Conservation (phyloP, 2,888 invertebrate species). For the Blera fallax region DNA sequence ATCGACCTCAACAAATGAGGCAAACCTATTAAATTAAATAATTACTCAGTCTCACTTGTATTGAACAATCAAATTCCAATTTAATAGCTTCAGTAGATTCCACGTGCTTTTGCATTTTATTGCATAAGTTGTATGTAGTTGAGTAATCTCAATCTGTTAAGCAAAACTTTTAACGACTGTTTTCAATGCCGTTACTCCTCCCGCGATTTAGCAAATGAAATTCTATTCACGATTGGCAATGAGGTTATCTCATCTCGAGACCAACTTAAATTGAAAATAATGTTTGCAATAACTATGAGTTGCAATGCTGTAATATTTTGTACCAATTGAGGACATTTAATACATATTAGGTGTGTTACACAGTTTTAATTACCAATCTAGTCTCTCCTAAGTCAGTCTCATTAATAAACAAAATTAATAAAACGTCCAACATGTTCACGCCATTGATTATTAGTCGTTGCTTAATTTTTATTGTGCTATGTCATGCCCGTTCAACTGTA, state of each 20-base stretch:
- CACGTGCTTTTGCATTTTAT: not conserved
- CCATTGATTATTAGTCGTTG: not conserved
- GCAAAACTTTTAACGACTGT: not conserved
- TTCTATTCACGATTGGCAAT: not conserved
- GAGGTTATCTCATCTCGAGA: not conserved
- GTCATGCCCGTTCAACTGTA: not conserved
- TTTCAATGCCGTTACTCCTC: not conserved
- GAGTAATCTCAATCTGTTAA: not conserved
- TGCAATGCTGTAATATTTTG: not conserved
- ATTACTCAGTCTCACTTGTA: not conserved
- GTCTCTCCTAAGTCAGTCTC: not conserved
- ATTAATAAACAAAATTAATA: not conserved
- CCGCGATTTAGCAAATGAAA: not conserved
- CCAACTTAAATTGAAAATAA: not conserved
- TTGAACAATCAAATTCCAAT: not conserved
- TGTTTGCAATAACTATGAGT: not conserved
- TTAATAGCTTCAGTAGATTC: not conserved
- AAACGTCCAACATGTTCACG: not conserved
- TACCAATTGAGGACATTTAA: not conserved
- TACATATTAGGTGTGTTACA: not conserved
- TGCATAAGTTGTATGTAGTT: not conserved
- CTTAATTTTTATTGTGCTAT: conserved; percentile 15
- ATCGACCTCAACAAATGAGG: not conserved
- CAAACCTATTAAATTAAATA: conserved; percentile 32
- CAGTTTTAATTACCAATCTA: not conserved